Conservation (phyloP, 2,113 vertebrate species). For the Platanista minor region DNA sequence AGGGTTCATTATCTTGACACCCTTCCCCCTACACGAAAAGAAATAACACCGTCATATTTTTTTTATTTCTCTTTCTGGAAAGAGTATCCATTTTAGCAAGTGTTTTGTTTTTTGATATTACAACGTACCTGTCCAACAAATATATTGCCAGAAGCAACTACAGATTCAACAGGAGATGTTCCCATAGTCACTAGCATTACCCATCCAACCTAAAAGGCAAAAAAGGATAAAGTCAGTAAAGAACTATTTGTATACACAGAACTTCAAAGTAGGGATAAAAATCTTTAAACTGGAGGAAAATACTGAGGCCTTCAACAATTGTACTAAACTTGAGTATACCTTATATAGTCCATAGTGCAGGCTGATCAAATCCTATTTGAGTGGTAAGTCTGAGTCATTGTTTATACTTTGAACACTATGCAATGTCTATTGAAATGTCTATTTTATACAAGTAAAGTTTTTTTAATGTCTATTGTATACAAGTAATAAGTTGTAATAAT, state of each 20-base stretch:
- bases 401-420: background rate
- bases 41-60: background rate
- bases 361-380: background rate
- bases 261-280: background rate
- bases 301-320: background rate
- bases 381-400: background rate
- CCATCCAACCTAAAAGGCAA: conserved; percentile 86
- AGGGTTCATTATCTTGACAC: background rate
- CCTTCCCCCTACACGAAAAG: background rate
- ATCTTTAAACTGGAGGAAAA: background rate
- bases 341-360: background rate
- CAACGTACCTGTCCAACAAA: conserved; percentile 88
- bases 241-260: background rate
- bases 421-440: background rate
- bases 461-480: background rate
- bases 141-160: conserved; percentile 90
- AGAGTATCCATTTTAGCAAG: background rate
- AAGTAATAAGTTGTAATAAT: background rate
- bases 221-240: background rate
- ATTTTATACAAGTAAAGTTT: background rate
- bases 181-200: conserved; percentile 87
- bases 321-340: too few relatives aligned
- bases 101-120: background rate
- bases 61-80: background rate
- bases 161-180: conserved; percentile 88